A percentile compares a stretch with the other conserved stretches of the same genome.
Conservation (phyloP, 1,140 invertebrate species). For the Drosophila elegans region DNA sequence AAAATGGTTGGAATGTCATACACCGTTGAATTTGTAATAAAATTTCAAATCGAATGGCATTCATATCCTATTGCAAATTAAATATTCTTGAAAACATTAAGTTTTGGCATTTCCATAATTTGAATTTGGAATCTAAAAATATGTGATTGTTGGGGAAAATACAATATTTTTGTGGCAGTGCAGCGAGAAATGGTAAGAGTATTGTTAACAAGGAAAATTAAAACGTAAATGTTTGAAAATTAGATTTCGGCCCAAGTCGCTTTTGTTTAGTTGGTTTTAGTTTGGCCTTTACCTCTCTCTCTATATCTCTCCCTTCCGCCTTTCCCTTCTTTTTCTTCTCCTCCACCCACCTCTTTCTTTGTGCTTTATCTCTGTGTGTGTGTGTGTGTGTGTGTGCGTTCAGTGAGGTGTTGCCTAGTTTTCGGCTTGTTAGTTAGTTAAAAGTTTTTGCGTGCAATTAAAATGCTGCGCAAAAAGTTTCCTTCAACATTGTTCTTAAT, state of each 20-base stretch:
- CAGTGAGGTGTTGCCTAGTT: conserved; percentile 80
- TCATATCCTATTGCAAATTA: no score
- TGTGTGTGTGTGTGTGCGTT: conserved; percentile 32
- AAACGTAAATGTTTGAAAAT: conserved; percentile 84
- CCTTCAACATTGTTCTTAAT: conserved; percentile 78
- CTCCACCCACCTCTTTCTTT: conserved; percentile 12
- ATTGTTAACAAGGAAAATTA: conserved; percentile 82
- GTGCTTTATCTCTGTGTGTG: no score
- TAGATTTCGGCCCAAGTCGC: conserved; percentile 73
- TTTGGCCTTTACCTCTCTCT: conserved; percentile 7
- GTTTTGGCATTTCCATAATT: no score
- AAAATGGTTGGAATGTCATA: no score
- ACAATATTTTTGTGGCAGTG: background rate
- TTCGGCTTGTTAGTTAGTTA: conserved; percentile 81
- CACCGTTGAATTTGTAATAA: no score
- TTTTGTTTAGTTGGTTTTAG: conserved; percentile 64
- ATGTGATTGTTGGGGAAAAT: no score
- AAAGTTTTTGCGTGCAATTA: conserved; percentile 82
- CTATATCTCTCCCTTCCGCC: background rate
- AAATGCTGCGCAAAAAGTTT: conserved; percentile 82
- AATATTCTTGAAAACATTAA: no score
- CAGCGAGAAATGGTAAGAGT: conserved; percentile 26
- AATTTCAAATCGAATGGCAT: no score
- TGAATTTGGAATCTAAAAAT: no score
- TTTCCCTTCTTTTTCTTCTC: no score